Base-by-base conservation (phyloP, 2,888 invertebrate genomes). In the Argynnis bischoffii region DNA sequence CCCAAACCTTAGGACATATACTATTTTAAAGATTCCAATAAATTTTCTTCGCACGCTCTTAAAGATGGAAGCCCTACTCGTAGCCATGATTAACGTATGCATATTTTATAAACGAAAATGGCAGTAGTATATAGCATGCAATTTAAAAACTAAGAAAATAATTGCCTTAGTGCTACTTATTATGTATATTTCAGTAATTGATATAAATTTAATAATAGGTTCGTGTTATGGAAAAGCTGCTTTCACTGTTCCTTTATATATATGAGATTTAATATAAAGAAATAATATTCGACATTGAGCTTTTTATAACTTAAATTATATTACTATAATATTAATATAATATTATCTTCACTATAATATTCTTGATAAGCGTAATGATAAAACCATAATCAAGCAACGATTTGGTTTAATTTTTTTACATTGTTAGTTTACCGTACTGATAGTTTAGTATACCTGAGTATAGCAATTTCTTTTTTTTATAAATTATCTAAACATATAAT, bases 101-200 rank as follows among this genome's bases (percentile, higher is more conserved):
- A 61, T 61, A 61, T 61, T 61, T 61, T 61, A 61, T 61, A 61
- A 61, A 51, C 61, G 35, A 61, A 61, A 61, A 61, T 61, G 61
- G 61, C 60, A 51, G 60, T 51, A 50, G 60, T 61, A 61, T 51
- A 61, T 16, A 35, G 60, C 61, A 61, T 61, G 61, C 61, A 61
- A 61, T 61, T 51, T 61, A 61, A 61, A 61, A 61, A 61, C 35
- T 61, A 61, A 61, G 61, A 51, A 51, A 61, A 50, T 61, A 61
- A 61, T 61, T 61, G 61, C 61, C 51, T 6, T 11, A 61, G 51
- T 53, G 51, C 59, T 31, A 59, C 59, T 59, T 59, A 31, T 59
- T 59, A 59, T 59, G 59, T 59, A 59, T 59, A 59, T 59, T 59
- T 47, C 59, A 48, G 59, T 61, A 61, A 61, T 61, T 61, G 61